Conservation (phyloP, 2,888 invertebrate genomes). For the Cheilosia soror region DNA sequence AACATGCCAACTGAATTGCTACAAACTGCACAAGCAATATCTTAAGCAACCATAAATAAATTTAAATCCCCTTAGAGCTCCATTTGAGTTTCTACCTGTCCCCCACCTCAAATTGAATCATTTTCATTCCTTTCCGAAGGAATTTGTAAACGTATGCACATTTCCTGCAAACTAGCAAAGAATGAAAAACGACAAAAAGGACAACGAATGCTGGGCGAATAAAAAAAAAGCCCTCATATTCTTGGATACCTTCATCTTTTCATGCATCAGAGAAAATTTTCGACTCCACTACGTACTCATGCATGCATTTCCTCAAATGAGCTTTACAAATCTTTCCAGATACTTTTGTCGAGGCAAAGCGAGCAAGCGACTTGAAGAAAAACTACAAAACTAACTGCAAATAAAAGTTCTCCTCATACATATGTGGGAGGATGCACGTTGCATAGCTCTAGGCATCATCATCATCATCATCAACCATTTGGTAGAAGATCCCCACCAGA, state of each 20-base stretch:
- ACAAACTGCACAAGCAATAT: neutral
- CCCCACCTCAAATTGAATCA: neutral
- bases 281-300: conserved; percentile 64
- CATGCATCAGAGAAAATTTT: conserved; percentile 58
- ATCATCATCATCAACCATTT: conserved; percentile 27
- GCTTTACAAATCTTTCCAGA: conserved; percentile 78
- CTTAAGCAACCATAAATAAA: conserved; percentile 1
- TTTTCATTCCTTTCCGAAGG: neutral
- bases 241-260: conserved; percentile 60
- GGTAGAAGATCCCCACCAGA: conserved; percentile 6
- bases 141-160: conserved; percentile 23
- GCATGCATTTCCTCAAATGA: conserved; percentile 79
- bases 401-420: conserved; percentile 36
- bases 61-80: neutral
- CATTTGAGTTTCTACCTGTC: neutral
- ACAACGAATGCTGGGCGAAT: conserved; percentile 17
- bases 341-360: conserved; percentile 49
- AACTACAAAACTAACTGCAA: conserved; percentile 40
- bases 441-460: conserved; percentile 59
- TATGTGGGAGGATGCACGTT: conserved; percentile 47
- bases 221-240: conserved; percentile 26
- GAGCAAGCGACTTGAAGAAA: conserved; percentile 17
- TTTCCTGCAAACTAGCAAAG: conserved; percentile 26
- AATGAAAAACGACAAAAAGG: conserved; percentile 12
- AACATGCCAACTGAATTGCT: neutral